Evolutionary conservation across 2,113 vertebrate genomes (phyloP), one percentile per base, ranked within the genome.

Genomic region (Chionodraco myersi): DNA sequence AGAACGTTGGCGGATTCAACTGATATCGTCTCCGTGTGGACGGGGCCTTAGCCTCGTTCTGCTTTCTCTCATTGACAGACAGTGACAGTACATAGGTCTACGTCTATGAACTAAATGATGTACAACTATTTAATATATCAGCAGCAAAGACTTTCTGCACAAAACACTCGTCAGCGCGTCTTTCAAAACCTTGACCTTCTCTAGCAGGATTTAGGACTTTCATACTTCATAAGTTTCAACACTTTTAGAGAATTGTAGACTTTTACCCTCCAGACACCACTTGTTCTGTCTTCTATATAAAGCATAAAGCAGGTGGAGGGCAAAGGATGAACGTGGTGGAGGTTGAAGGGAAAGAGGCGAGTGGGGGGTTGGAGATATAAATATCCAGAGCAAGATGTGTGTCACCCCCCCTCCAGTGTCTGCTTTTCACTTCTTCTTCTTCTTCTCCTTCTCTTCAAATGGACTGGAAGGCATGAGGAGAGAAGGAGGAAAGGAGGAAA

Each of bases 341-440:
- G 59, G 56, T 13, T 57, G 61, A 48, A 8, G 47, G 21, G 21
- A 41, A 69, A 16, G 23, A 60, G 10, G n/a, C 14, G 34, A 23
- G 30, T 12, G 59, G 58, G 58, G 60, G 49, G 18, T 14, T 18
- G 47, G 64, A 59, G 67, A 68, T 74, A 89, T 74, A 80, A 84
- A 90, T 85, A 87, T 70, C 72, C 13, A 26, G 57, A 85, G 79
- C 61, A 71, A 49, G 18, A 73, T 10, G 64, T 44, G 52, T 84
- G 44, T 85, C 79, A 71, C 68, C 49, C 63, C 63, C 61, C 79
- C 23, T 54, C 21, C 16, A 80, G 77, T 86, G 79, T 77, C 74
- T 71, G 70, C 77, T 75, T 60, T 72, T 86, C 72, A 63, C n/a
- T 30, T 41, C 36, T 69, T 84, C 74, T 69, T 84, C 74, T 89